phyloP scores from a whole-genome alignment of 2,797 vertebrate genomes.

The Falco cherrug region DNA sequence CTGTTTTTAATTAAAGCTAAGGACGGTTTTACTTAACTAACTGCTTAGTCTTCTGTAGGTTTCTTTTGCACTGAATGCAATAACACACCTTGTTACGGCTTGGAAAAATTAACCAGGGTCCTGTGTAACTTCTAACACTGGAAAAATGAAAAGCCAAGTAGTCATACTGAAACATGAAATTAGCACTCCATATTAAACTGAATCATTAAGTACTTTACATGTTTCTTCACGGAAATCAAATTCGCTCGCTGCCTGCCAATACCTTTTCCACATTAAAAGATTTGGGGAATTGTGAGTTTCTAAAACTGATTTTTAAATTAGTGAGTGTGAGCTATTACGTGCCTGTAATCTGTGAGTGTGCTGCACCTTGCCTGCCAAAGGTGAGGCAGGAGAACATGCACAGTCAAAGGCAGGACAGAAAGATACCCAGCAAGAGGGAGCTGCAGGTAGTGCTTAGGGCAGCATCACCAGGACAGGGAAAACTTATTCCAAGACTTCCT shows the following conservation, averaged over 20 bases:
- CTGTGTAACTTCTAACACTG: background rate
- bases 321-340: background rate
- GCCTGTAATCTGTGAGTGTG: background rate
- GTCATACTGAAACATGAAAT: background rate
- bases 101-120: background rate
- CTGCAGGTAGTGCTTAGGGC: background rate
- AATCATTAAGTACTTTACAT: slow-evolving; percentile 53
- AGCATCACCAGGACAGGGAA: rapidly evolving
- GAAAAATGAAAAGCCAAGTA: background rate
- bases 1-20: background rate
- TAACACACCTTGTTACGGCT: background rate
- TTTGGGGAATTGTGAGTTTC: slow-evolving; percentile 79
- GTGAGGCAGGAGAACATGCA: background rate
- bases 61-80: background rate
- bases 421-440: background rate
- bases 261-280: slow-evolving; percentile 83
- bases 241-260: slow-evolving; percentile 81
- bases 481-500: background rate
- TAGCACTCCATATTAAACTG: background rate
- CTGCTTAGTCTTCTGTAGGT: background rate
- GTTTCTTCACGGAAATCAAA: slow-evolving; percentile 83
- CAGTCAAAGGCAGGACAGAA: background rate
- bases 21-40: background rate
- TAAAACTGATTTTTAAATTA: background rate
- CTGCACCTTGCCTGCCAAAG: background rate